Conservation (phyloP, 2,888 invertebrate species). For the Thymelicus lineola region DNA sequence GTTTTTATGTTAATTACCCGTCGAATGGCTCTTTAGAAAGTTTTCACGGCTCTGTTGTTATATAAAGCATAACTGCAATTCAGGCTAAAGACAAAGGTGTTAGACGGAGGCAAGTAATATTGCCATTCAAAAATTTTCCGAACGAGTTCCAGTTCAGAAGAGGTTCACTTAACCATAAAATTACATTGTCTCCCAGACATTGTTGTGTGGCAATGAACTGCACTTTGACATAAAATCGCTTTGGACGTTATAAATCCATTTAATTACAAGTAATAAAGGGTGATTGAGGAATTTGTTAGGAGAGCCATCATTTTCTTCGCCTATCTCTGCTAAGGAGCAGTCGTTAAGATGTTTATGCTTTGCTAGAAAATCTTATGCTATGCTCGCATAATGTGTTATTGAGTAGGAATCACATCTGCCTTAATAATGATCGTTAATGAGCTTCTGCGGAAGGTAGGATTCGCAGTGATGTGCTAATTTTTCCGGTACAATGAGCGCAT, state of each 20-base stretch:
- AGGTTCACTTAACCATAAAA: slow-evolving; percentile 83
- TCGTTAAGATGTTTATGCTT: slow-evolving; percentile 65
- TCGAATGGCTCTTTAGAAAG: slow-evolving; percentile 63
- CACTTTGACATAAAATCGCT: slow-evolving; percentile 84
- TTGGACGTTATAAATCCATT: slow-evolving; percentile 81
- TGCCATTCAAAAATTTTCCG: slow-evolving; percentile 81
- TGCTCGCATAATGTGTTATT: slow-evolving; percentile 3
- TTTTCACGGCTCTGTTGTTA: slow-evolving; percentile 76
- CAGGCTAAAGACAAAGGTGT: slow-evolving; percentile 72
- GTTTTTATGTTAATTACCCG: slow-evolving; percentile 41
- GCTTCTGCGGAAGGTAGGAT: slow-evolving; percentile 26
- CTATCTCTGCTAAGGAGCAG: slow-evolving; percentile 64
- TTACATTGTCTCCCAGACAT: slow-evolving; percentile 82
- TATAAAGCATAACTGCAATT: slow-evolving; percentile 81
- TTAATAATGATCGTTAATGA: slow-evolving; percentile 26
- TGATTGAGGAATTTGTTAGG: slow-evolving; percentile 76
- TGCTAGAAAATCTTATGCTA: slow-evolving; percentile 46
- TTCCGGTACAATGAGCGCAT: slow-evolving; percentile 51
- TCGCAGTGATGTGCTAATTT: slow-evolving; percentile 53
- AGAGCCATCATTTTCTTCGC: slow-evolving; percentile 69
- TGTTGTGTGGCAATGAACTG: slow-evolving; percentile 83
- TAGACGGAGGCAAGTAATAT: slow-evolving; percentile 70
- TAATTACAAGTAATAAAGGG: slow-evolving; percentile 81
- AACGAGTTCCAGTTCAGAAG: slow-evolving; percentile 79
- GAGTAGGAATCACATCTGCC: not conserved